phyloP scores from a whole-genome alignment of 2,888 invertebrate species.

The Dorcus hopei region DNA sequence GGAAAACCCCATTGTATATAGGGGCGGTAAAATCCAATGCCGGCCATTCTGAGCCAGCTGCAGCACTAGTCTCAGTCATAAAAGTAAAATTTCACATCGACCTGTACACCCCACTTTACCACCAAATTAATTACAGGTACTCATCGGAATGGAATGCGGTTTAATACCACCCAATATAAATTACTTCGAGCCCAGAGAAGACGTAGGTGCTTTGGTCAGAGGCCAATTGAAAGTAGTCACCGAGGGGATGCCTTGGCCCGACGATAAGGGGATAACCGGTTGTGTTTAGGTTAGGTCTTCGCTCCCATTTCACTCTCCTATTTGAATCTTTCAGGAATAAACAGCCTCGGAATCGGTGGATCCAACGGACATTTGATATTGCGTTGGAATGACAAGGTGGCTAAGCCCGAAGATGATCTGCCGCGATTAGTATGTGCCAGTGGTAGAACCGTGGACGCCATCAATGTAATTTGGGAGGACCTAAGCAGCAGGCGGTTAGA shows the following conservation, averaged over 20 bases:
- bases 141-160: conserved; percentile 70
- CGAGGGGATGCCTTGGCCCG: conserved; percentile 62
- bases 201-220: conserved; percentile 59
- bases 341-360: conserved; percentile 91
- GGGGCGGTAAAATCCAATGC: conserved; percentile 94
- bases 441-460: conserved; percentile 74
- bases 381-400: conserved; percentile 57
- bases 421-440: conserved; percentile 70
- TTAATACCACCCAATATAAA: conserved; percentile 84
- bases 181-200: conserved; percentile 52
- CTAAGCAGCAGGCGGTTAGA: conserved; percentile 52
- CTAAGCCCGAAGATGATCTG: conserved; percentile 61
- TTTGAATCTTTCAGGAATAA: conserved; percentile 48
- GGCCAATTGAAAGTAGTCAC: conserved; percentile 70
- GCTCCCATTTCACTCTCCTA: neutral
- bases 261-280: conserved; percentile 69
- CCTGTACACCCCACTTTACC: no score
- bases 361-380: conserved; percentile 72
- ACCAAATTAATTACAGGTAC: conserved; percentile 42
- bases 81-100: conserved; percentile 55
- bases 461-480: conserved; percentile 61
- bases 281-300: neutral
- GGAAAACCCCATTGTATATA: conserved; percentile 72
- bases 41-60: conserved; percentile 87
- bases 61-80: conserved; percentile 77